phyloP scores from a whole-genome alignment of 2,113 vertebrate genomes.

The Callaeas wilsoni region DNA sequence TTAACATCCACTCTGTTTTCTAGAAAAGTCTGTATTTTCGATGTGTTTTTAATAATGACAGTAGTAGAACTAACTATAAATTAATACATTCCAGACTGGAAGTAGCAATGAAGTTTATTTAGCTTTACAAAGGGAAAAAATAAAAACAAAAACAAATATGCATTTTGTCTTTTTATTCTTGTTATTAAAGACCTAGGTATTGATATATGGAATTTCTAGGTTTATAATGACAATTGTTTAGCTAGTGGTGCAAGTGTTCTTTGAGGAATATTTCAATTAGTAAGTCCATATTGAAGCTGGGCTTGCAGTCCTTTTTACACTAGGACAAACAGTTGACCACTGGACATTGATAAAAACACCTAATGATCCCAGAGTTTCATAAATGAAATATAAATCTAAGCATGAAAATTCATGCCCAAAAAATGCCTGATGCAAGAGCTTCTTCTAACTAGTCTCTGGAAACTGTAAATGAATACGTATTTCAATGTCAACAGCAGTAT shows the following conservation, averaged over 20 bases:
- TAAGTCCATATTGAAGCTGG: accelerated
- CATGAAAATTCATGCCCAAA: neutral
- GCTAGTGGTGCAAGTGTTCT: neutral
- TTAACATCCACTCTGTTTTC: neutral
- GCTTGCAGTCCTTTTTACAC: neutral
- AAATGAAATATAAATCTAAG: neutral
- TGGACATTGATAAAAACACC: neutral
- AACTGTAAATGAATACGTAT: neutral
- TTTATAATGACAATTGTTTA: neutral
- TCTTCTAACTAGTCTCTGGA: neutral
- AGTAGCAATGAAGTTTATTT: neutral
- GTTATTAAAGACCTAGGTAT: neutral
- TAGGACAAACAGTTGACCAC: neutral
- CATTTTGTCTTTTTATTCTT: neutral
- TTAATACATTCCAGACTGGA: neutral
- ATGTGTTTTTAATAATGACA: neutral
- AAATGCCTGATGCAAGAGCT: neutral
- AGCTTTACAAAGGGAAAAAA: neutral
- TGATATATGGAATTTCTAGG: neutral
- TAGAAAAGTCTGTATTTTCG: neutral
- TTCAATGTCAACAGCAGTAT: neutral
- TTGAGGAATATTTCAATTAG: neutral
- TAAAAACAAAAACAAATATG: too few relatives aligned
- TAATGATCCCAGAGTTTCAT: neutral
- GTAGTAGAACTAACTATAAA: neutral